A percentile compares a stretch with the other conserved stretches of the same genome.
Conservation (phyloP, 2,113 vertebrate species). For the Gobio gobio region DNA sequence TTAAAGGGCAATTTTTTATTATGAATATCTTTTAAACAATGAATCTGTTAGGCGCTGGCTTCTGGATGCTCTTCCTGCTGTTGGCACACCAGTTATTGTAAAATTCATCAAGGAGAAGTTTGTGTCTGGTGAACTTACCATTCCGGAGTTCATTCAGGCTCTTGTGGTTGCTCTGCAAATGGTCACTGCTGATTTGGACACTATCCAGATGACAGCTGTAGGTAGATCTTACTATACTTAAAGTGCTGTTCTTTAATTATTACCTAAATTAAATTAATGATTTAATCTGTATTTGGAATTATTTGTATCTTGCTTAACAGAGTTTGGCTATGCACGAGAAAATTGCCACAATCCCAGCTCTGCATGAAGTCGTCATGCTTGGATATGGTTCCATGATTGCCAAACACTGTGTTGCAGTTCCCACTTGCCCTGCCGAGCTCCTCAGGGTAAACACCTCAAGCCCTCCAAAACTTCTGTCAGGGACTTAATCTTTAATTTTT, state of each 20-base stretch:
- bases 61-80: constrained; percentile 77
- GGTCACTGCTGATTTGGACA: constrained; percentile 70
- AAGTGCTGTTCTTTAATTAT: background rate
- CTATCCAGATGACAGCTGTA: constrained; percentile 74
- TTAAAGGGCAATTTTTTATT: background rate
- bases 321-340: constrained; percentile 65
- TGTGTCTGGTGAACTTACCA: constrained; percentile 68
- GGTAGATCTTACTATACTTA: constrained; percentile 36
- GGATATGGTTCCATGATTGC: constrained; percentile 77
- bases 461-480: background rate
- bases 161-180: constrained; percentile 75
- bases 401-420: constrained; percentile 72
- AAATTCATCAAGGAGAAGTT: constrained; percentile 79
- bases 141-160: constrained; percentile 68
- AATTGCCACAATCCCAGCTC: constrained; percentile 65
- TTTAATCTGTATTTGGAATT: no score
- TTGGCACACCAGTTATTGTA: constrained; percentile 70
- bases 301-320: constrained; percentile 60
- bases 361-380: constrained; percentile 73
- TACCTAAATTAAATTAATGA: accelerated
- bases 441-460: constrained; percentile 60
- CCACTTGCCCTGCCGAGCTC: constrained; percentile 65
- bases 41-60: constrained; percentile 73
- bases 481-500: background rate
- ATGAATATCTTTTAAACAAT: background rate